Evolutionary conservation across 2,888 invertebrate species (phyloP), one percentile per base, ranked within the genome.

Genomic region (Leucophora obtusa): DNA sequence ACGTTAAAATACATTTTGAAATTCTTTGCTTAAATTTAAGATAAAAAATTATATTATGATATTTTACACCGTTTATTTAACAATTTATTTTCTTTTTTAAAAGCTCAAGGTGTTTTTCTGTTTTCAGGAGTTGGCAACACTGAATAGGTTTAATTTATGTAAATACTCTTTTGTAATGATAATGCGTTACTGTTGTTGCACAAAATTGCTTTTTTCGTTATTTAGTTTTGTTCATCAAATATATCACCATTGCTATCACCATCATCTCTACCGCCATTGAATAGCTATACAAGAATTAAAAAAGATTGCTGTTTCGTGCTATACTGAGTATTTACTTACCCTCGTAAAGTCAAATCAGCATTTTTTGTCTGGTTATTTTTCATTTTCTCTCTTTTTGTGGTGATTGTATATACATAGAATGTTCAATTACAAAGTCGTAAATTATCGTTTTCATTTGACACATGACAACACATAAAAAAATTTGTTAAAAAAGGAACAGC

Each of bases 391-490:
- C 11, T 38, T 51, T 54, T 14, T 62, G 38, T n/a, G 38, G 35
- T 35, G 60, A 56, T 56, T 28, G 28, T 28, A 28, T 28, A 28
- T 28, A 28, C 6, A 28, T 28, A 28, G 28, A 28, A 28, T 28
- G 86, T 88, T 87, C 88, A 88, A 89, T 89, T 89, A 89, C 89
- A 89, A 89, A 87, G 85, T 84, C 89, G 88, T 89, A 89, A 89
- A 89, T 89, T 88, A 84, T 84, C 86, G 86, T 88, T 88, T 87
- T 87, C 88, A 88, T 88, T 88, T 88, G 89, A 89, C 89, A 89
- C 87, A 87, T 89, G 89, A 89, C 89, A 88, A 87, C 85, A 84
- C 86, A 88, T 88, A 86, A 89, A 88, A n/a, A 28, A 88, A 85
- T 85, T 79, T 60, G 56, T 79, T 78, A 68, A 74, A 82, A 73